Conservation (phyloP, 1,140 invertebrate genomes). For the Drosophila elegans region DNA sequence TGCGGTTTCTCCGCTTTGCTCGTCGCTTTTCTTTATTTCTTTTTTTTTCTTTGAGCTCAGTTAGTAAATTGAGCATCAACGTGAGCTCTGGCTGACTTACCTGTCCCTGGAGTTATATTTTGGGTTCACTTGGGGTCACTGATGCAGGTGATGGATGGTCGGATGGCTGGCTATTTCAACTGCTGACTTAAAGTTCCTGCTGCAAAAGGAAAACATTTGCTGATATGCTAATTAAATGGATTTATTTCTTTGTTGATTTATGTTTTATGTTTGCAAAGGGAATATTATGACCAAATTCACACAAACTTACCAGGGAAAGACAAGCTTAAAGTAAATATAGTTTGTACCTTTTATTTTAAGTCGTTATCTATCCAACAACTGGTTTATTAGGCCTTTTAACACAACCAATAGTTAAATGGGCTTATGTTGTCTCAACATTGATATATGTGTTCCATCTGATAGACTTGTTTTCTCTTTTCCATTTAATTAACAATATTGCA, state of each 20-base stretch:
- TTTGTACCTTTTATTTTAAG: neutral
- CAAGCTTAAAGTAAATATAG: no score
- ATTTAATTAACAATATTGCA: slow-evolving; percentile 11
- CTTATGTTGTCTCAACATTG: neutral
- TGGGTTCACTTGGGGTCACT: slow-evolving; percentile 57
- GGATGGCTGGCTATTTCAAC: slow-evolving; percentile 7
- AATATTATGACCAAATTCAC: neutral
- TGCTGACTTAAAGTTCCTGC: slow-evolving; percentile 1
- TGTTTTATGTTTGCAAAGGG: neutral
- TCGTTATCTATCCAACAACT: no score
- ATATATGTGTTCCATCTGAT: neutral
- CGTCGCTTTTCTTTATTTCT: slow-evolving; percentile 6
- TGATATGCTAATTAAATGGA: slow-evolving; percentile 20
- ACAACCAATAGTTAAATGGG: neutral
- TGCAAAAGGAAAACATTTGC: neutral
- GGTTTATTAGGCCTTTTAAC: neutral
- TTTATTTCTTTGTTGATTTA: neutral
- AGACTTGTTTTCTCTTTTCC: slow-evolving; percentile 4
- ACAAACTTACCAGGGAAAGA: neutral
- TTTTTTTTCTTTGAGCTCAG: slow-evolving; percentile 26
- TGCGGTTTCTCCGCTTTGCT: slow-evolving; percentile 43
- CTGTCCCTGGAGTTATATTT: slow-evolving; percentile 20
- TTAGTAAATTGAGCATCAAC: slow-evolving; percentile 67
- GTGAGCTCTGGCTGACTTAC: slow-evolving; percentile 21
- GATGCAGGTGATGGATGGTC: slow-evolving; percentile 31